Percentiles rank a stretch among this genome's conserved stretches.
Conservation (phyloP, 2,113 vertebrate genomes). For the Salminus brasiliensis region DNA sequence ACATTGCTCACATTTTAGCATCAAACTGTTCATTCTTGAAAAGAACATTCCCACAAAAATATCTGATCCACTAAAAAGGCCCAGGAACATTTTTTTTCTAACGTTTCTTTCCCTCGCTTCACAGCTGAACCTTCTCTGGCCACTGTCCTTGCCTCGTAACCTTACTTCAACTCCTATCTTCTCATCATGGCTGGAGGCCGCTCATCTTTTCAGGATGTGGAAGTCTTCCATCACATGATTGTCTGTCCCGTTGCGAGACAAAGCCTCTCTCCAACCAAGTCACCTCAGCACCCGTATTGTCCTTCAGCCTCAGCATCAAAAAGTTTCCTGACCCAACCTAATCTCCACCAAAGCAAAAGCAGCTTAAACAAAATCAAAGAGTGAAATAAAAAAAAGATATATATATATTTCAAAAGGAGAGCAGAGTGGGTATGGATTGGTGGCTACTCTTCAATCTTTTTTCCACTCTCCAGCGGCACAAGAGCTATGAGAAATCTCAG, state of each 20-base stretch:
- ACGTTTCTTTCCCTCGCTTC: not conserved
- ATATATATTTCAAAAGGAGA: not conserved
- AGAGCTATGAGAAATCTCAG: constrained; percentile 4
- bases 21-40: too few species aligned
- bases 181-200: not conserved
- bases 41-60: too few species aligned
- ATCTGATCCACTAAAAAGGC: too few species aligned
- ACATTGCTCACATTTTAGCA: too few species aligned
- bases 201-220: not conserved
- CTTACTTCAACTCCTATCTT: not conserved
- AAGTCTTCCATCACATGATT: not conserved
- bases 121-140: not conserved
- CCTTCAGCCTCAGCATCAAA: not conserved
- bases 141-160: not conserved
- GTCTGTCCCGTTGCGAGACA: not conserved
- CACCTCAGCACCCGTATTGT: not conserved
- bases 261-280: not conserved
- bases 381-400: not conserved
- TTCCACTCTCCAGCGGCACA: not conserved
- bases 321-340: not conserved
- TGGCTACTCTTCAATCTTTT: not conserved
- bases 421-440: not conserved
- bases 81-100: not conserved
- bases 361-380: not conserved
- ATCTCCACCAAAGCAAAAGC: not conserved